These are phyloP conservation scores for Sternotherus odoratus DNA, from an alignment of 2,797 vertebrate species.

Conservation along the genomic window DNA sequence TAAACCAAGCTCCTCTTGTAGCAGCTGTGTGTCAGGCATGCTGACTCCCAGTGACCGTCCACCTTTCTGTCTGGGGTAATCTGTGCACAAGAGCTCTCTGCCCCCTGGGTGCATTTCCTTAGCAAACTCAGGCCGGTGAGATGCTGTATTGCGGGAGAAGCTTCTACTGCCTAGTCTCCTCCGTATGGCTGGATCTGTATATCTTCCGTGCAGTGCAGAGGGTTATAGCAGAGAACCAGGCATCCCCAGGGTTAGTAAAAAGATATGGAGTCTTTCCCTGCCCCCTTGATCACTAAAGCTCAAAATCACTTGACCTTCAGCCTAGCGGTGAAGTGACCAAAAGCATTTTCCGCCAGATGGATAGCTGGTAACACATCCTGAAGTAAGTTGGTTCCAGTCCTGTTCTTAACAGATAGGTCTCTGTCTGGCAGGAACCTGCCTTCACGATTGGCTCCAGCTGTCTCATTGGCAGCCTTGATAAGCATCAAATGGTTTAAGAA, in stretches of 20 bases:
- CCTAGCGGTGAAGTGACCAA: neutral
- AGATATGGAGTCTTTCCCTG: neutral
- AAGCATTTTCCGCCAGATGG: neutral
- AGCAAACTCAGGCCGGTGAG: neutral
- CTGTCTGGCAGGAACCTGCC: neutral
- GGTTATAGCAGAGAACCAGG: neutral
- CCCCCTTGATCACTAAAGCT: no score
- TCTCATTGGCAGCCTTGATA: neutral
- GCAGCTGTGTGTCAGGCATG: fast-evolving
- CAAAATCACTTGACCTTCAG: neutral
- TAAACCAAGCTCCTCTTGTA: neutral
- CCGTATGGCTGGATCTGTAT: neutral
- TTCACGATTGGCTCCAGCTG: neutral
- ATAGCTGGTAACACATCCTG: neutral
- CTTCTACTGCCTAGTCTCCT: neutral
- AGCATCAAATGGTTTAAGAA: neutral
- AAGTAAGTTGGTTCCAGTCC: neutral
- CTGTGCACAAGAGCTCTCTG: fast-evolving
- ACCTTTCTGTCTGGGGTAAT: fast-evolving
- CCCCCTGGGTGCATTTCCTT: neutral
- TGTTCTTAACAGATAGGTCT: neutral
- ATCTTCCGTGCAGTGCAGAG: neutral
- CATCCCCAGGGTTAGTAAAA: neutral
- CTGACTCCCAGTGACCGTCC: fast-evolving
- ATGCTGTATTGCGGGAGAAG: neutral